Evolutionary conservation across 2,797 vertebrate genomes (phyloP).

Genomic region (Hypotaenidia philippensis): DNA sequence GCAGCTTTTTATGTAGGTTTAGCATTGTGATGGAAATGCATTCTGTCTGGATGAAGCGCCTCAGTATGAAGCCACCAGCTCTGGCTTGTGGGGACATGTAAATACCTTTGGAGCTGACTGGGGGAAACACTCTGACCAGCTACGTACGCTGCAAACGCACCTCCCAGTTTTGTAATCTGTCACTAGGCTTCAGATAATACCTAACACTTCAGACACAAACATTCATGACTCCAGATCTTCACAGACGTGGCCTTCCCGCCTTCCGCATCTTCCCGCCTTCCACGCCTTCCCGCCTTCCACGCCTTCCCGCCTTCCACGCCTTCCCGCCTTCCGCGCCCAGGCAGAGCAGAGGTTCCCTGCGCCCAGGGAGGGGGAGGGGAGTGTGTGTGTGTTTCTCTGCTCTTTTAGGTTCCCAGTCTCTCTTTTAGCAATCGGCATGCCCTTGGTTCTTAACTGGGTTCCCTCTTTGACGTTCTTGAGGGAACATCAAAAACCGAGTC

Average conservation of each 20-base stretch:
- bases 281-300: not conserved
- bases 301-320: too few species aligned
- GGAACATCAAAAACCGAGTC: not conserved
- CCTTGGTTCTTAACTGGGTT: not conserved
- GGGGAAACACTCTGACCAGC: not conserved
- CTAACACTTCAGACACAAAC: not conserved
- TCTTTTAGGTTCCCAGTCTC: not conserved
- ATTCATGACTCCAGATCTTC: not conserved
- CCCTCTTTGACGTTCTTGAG: not conserved
- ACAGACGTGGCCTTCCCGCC: fast-evolving
- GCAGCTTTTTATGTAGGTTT: conserved; percentile 77
- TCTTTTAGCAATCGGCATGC: not conserved
- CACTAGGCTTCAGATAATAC: not conserved
- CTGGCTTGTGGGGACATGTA: conserved; percentile 1
- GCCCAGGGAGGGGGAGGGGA: not conserved
- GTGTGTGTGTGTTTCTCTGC: not conserved
- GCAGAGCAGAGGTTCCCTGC: not conserved
- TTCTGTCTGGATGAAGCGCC: conserved; percentile 52
- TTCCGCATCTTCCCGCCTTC: too few species aligned
- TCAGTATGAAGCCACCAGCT: not conserved
- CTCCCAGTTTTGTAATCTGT: not conserved
- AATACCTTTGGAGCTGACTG: not conserved
- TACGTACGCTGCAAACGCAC: not conserved
- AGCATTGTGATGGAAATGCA: conserved; percentile 75
- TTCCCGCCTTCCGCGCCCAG: not conserved